Evolutionary conservation across 2,797 vertebrate genomes (phyloP).

Genomic region (Gallinago stenura): DNA sequence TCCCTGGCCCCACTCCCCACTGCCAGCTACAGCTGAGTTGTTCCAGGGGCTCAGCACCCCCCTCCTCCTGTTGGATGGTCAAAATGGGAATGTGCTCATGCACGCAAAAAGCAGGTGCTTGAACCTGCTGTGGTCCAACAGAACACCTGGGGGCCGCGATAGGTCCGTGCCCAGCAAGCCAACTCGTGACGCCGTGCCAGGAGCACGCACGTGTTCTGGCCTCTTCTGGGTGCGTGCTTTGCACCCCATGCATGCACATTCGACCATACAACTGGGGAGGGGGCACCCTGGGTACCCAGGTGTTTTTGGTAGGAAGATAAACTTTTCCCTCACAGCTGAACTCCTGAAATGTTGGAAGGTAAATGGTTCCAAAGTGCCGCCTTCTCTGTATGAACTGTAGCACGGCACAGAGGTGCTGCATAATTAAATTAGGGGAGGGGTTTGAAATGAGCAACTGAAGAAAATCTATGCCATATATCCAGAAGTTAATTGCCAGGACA

Average conservation of each 20-base stretch:
- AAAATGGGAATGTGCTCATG: not conserved
- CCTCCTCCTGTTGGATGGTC: not conserved
- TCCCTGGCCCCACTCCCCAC: not conserved
- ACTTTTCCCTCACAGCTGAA: not conserved
- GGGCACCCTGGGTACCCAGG: not conserved
- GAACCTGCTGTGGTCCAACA: not conserved
- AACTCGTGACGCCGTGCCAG: rapidly evolving
- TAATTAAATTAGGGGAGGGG: not conserved
- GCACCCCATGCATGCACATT: not conserved
- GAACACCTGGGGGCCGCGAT: not conserved
- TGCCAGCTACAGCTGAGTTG: not conserved
- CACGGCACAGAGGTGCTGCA: not conserved
- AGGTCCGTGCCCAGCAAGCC: rapidly evolving
- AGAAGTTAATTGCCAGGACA: not conserved
- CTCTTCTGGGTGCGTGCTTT: rapidly evolving
- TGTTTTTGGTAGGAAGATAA: not conserved
- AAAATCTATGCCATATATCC: not conserved
- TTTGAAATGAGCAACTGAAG: not conserved
- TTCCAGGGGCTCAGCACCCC: not conserved
- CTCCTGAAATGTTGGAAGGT: not conserved
- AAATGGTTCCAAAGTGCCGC: not conserved
- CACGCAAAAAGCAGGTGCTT: not conserved
- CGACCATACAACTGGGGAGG: rapidly evolving
- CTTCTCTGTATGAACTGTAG: not conserved
- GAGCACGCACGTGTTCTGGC: rapidly evolving